A percentile compares a stretch with the other conserved stretches of the same genome.
Conservation (phyloP, 2,797 vertebrate species). For the Taeniopygia guttata region DNA sequence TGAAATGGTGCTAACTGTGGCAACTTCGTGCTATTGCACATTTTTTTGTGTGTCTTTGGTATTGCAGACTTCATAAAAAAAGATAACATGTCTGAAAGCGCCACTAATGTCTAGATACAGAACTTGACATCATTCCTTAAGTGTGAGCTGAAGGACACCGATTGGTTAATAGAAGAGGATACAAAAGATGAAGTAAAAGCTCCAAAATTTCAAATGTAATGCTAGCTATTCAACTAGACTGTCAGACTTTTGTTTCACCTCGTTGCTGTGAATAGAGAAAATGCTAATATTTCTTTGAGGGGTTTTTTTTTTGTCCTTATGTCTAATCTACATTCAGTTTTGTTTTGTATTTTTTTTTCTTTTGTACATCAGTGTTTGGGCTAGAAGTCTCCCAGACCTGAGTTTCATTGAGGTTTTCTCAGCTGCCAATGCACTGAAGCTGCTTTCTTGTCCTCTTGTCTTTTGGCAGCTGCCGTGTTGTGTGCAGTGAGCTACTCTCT, state of each 20-base stretch:
- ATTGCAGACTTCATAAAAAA: background rate
- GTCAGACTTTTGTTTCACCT: background rate
- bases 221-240: background rate
- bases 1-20: background rate
- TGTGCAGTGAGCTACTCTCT: background rate
- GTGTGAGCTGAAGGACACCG: background rate
- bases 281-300: background rate
- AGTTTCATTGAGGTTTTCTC: background rate
- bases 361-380: background rate
- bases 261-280: background rate
- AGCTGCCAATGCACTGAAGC: background rate
- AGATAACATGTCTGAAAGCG: background rate
- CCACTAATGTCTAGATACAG: background rate
- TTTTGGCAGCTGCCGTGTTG: background rate
- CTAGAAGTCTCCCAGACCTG: background rate
- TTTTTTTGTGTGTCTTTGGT: background rate
- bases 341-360: too few relatives aligned
- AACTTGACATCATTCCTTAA: background rate
- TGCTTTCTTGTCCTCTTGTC: background rate
- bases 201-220: background rate
- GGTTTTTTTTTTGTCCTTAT: background rate
- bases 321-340: background rate
- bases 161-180: background rate
- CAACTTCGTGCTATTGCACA: fast-evolving
- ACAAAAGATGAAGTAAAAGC: background rate